Evolutionary conservation across 2,113 vertebrate species (phyloP).

Genomic region (Fregetta grallaria): DNA sequence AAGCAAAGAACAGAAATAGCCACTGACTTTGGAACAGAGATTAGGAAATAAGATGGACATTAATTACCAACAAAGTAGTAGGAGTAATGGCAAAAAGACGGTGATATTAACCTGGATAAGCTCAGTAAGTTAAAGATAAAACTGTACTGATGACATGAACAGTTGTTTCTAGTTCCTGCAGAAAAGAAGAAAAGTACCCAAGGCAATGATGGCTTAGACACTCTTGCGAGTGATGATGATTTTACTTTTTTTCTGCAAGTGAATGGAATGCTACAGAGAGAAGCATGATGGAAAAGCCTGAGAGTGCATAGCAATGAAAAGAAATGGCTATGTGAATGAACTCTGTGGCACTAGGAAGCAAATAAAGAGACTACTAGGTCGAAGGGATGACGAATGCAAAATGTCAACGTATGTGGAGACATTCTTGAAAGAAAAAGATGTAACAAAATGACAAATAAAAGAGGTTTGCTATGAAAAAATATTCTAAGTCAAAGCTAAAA

Average conservation of each 20-base stretch:
- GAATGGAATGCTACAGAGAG: not conserved
- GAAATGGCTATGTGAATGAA: not conserved
- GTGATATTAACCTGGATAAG: not conserved
- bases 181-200: not conserved
- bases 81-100: not conserved
- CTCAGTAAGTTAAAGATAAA: not conserved
- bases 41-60: not conserved
- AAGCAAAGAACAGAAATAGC: not conserved
- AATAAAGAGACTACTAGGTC: not conserved
- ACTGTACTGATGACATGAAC: not conserved
- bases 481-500: not conserved
- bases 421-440: not conserved
- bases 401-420: not conserved
- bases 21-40: not conserved
- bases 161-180: not conserved
- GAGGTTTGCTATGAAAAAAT: not conserved
- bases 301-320: not conserved
- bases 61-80: not conserved
- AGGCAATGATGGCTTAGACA: not conserved
- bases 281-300: not conserved
- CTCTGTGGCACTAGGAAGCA: not conserved
- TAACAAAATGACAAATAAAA: not conserved
- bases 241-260: not conserved
- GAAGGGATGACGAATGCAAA: conserved; percentile 3
- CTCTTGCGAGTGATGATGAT: not conserved